Evolutionary conservation across 2,113 vertebrate genomes (phyloP), one percentile per base, ranked within the genome.

Genomic region (Poicephalus meyeri): DNA sequence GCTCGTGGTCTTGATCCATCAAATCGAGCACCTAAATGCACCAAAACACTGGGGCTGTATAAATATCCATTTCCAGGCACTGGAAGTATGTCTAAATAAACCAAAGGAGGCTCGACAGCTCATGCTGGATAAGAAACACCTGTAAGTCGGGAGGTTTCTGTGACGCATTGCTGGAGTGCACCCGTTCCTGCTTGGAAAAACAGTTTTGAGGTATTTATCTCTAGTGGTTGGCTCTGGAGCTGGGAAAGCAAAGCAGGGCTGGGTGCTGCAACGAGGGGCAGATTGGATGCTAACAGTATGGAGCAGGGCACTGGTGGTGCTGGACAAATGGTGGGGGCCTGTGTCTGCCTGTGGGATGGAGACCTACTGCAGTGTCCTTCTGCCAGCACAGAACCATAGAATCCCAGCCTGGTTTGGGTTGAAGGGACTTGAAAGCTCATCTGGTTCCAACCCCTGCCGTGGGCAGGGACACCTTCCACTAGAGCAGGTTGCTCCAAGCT

Each of bases 1-100:
- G 77, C 52, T 88, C 13, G 2, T 19, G 47, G 72, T 49, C 49
- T 91, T 50, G 76, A 91, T 73, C 81, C 83, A 73, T 84, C 89
- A 74, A 68, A 90, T 24, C 82, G 88, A 83, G 84, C 88, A 85
- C 16, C 76, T 16, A 89, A 94, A 72, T 11, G 53, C 26, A 6
- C 93, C 87, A 93, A 74, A 95, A 84, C 84, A 65, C 74, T 9
- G 72, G 86, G 79, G 63, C 72, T 49, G 77, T 50, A 44, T 79
- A 95, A 95, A 94, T 68, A 96, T 77, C 90, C 93, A 25, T 92
- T 97, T 93, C 84, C 87, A 97, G 97, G 85, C 71, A 81, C 80
- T 82, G 53, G 47, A 84, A 88, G 71, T 21, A 13, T 66, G 81
- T 91, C 80, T 94, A 89, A 96, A 95, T 84, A 94, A 78, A 93